Conservation (phyloP, 1,140 invertebrate genomes). For the Dinothrombium tinctorium region DNA sequence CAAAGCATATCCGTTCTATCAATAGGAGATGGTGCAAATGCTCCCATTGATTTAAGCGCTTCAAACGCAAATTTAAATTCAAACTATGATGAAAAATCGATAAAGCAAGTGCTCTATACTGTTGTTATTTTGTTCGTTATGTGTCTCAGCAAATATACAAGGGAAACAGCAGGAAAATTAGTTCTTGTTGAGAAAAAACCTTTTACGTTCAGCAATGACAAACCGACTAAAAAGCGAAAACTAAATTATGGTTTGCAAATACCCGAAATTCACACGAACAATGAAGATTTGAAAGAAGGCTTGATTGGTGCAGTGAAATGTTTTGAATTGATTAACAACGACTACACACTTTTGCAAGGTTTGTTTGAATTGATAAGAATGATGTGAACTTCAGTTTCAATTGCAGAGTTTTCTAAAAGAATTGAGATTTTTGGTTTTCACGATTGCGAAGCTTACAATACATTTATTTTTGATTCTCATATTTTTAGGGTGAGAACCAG, state of each 20-base stretch:
- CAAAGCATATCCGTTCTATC: neutral
- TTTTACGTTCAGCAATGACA: neutral
- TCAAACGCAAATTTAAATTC: neutral
- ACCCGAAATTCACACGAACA: neutral
- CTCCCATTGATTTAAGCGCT: neutral
- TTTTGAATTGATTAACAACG: neutral
- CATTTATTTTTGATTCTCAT: neutral
- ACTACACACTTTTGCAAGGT: neutral
- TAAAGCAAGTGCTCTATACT: neutral
- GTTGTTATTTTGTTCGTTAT: neutral
- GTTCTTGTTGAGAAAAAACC: neutral
- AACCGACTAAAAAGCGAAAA: slow-evolving; percentile 2
- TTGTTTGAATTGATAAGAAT: no score
- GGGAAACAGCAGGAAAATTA: neutral
- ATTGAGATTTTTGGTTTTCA: neutral
- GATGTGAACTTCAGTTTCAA: neutral
- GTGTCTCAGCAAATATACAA: neutral
- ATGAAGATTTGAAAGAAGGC: neutral
- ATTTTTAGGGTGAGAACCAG: neutral
- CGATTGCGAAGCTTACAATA: neutral
- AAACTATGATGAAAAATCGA: no score
- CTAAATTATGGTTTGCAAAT: neutral
- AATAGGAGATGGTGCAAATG: neutral
- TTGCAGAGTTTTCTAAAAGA: neutral
- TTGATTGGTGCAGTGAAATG: neutral